Evolutionary conservation across 2,888 invertebrate species (phyloP).

Genomic region (Drosophila quinaria): DNA sequence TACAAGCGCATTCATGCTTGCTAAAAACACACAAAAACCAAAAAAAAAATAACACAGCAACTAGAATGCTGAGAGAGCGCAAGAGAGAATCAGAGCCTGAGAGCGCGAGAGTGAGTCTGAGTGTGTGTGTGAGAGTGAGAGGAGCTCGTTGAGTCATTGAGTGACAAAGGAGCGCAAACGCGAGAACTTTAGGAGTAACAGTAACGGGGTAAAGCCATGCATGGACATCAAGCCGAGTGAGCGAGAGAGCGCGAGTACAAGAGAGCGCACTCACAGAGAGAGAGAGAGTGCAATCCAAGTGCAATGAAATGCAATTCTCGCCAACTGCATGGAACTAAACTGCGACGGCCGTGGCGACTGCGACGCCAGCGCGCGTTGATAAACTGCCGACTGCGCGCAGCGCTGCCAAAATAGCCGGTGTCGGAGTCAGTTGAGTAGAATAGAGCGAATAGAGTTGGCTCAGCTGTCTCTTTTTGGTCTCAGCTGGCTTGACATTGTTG

Average conservation of each 20-base stretch:
- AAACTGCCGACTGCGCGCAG: conserved; percentile 69
- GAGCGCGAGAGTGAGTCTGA: conserved; percentile 20
- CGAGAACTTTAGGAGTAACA: conserved; percentile 74
- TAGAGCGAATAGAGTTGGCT: conserved; percentile 31
- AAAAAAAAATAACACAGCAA: conserved; percentile 35
- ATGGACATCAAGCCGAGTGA: conserved; percentile 38
- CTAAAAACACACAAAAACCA: conserved; percentile 31
- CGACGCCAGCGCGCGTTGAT: conserved; percentile 79
- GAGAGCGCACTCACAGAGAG: conserved; percentile 28
- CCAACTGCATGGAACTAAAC: conserved; percentile 31
- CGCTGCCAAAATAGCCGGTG: conserved; percentile 77
- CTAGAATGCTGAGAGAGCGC: conserved; percentile 67
- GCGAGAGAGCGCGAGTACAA: conserved; percentile 14
- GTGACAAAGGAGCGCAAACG: conserved; percentile 69
- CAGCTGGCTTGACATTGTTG: conserved; percentile 67
- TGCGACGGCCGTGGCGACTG: conserved; percentile 40
- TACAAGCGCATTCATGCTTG: conserved; percentile 75
- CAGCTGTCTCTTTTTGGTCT: conserved; percentile 31
- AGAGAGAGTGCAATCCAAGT: conserved; percentile 32
- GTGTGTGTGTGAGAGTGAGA: conserved; percentile 25
- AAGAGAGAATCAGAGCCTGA: conserved; percentile 29
- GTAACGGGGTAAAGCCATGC: conserved; percentile 65
- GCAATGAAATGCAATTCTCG: conserved; percentile 67
- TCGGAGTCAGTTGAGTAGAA: conserved; percentile 56
- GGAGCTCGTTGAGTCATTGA: conserved; percentile 66